Base-by-base conservation (phyloP, 2,797 vertebrate genomes). In the Acanthopagrus latus region DNA sequence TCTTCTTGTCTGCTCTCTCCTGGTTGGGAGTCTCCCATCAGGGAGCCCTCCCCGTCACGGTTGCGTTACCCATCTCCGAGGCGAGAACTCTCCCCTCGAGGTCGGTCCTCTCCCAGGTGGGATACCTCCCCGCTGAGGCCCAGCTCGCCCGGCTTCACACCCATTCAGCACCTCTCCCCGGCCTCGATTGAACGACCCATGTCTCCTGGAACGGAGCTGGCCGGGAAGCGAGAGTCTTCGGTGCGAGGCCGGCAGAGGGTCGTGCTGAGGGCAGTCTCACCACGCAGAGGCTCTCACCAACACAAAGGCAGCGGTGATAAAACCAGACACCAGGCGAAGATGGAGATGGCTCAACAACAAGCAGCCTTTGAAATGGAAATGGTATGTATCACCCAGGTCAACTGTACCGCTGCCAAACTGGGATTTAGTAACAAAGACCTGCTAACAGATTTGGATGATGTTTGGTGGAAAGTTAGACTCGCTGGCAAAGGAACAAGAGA, bases 1-100 rank as follows among this genome's bases (percentile, higher is more conserved):
- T 96, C 97, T 44, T 96, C 96, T 21, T 97, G 97, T 69, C 96
- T 97, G 70, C 97, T 98, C 0, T 99, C 98, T 54, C 97, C 97
- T 1, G 95, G 97, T 67, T 99, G 97, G 44, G 97, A 99, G 85
- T 98, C 97, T 65, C 96, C 97, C 41, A 95, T 96, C 64, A 95
- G 97, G 92, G 97, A 98, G 89, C 96, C 96, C 68, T 98, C 97
- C 64, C 97, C 97, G 2, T 94, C 94, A 1, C 92, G 89, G 81
- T 96, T 97, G 91, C 96, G 97, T 70, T 98, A 98, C 93, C 95
- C 98, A 11, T 99, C 97, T 78, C 97, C 97, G 17, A 94, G 96
- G 84, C 95, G 97, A 84, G 98, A 99, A 78, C 90, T 97, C 78
- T 98, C 97, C 59, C 97, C 97, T 9, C 95, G 97, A 74, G 95